A percentile compares a stretch with the other conserved stretches of the same genome.
These are phyloP conservation scores for Battus philenor DNA, from an alignment of 1,140 invertebrate genomes.

Conservation along the genomic window DNA sequence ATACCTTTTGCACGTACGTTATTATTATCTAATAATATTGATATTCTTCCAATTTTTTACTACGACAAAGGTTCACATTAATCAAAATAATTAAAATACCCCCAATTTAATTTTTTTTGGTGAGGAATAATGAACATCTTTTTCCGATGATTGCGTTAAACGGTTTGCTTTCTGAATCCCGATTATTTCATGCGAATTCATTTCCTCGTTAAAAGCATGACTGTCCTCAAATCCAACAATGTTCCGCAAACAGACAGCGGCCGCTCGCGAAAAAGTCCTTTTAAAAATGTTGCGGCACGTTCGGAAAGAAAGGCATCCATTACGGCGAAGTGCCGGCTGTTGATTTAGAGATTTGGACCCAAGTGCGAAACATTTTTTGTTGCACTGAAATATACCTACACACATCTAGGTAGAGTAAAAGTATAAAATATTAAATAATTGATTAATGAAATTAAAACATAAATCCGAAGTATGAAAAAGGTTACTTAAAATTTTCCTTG, in stretches of 20 bases:
- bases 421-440: too few species aligned
- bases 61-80: too few species aligned
- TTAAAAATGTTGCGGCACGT: conserved; percentile 75
- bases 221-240: conserved; percentile 50
- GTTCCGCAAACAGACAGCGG: conserved; percentile 57
- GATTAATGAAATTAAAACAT: too few species aligned
- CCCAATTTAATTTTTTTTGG: too few species aligned
- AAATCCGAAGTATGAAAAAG: too few species aligned
- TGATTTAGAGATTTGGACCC: conserved; percentile 60
- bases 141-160: conserved; percentile 51
- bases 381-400: conserved; percentile 13
- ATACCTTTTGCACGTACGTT: too few species aligned
- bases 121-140: too few species aligned
- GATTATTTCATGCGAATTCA: conserved; percentile 63
- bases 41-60: too few species aligned
- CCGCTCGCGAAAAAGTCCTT: conserved; percentile 72
- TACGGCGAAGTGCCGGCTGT: conserved; percentile 61
- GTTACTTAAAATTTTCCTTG: too few species aligned
- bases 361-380: conserved; percentile 27
- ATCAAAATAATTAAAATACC: too few species aligned
- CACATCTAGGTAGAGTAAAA: conserved; percentile 1
- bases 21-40: too few species aligned
- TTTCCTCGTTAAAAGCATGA: conserved; percentile 68
- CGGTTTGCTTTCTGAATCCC: conserved; percentile 57
- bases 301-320: conserved; percentile 62